Evolutionary conservation across 2,888 invertebrate species (phyloP).

Genomic region (Eupithecia tripunctaria): DNA sequence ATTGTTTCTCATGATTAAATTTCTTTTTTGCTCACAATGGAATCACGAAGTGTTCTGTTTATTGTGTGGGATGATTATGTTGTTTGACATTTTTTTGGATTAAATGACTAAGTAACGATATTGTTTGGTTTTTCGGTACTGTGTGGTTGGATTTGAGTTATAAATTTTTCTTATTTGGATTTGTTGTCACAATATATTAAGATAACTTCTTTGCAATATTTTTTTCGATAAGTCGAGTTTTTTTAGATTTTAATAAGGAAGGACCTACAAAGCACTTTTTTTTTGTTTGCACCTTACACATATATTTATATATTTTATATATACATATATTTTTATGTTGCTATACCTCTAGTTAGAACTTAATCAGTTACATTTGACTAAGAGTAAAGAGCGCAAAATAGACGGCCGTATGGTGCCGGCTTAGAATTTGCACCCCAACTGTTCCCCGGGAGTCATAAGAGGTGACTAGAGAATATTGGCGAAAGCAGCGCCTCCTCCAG

Average conservation of each 20-base stretch:
- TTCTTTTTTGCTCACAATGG: slow-evolving; percentile 81
- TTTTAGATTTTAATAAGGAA: not conserved
- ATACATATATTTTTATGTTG: too few species aligned
- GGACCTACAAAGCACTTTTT: not conserved
- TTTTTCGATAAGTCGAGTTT: not conserved
- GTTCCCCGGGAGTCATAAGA: too few species aligned
- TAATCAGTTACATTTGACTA: not conserved
- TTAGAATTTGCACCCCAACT: too few species aligned
- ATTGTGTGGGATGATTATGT: slow-evolving; percentile 66
- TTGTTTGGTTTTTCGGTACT: slow-evolving; percentile 32
- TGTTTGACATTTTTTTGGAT: slow-evolving; percentile 58
- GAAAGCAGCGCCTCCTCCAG: too few species aligned
- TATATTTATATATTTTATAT: too few species aligned
- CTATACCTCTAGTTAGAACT: too few species aligned
- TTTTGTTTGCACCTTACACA: not conserved
- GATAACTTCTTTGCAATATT: not conserved
- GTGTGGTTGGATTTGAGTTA: not conserved
- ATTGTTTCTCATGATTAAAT: slow-evolving; percentile 85
- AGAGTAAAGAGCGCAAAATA: too few species aligned
- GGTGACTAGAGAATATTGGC: too few species aligned
- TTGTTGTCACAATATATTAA: not conserved
- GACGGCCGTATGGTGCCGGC: too few species aligned
- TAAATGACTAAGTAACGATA: slow-evolving; percentile 41
- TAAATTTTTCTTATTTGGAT: slow-evolving; percentile 3
- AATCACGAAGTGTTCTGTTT: slow-evolving; percentile 71